These are phyloP conservation scores for Stegodyphus dumicola DNA, from an alignment of 1,140 invertebrate species.

Conservation along the genomic window DNA sequence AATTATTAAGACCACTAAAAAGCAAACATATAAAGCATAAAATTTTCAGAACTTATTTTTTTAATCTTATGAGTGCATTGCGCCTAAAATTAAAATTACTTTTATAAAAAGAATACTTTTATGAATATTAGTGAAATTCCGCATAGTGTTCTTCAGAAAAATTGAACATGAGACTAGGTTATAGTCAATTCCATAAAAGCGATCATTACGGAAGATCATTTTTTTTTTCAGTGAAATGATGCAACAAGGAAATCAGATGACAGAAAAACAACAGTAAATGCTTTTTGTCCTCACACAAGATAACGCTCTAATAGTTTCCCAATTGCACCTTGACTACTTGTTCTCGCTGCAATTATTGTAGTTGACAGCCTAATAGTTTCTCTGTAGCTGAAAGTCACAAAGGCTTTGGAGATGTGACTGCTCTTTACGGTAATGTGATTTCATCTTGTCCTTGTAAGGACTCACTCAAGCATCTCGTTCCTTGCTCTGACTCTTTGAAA, in stretches of 20 bases:
- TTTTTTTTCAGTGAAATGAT: background rate
- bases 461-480: no score
- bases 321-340: constrained; percentile 19
- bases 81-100: no score
- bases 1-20: no score
- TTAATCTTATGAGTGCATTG: no score
- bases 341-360: constrained; percentile 10
- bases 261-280: background rate
- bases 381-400: background rate
- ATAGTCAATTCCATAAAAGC: background rate
- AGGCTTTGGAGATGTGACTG: background rate
- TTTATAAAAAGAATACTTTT: no score
- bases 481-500: no score
- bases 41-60: no score
- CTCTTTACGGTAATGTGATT: background rate
- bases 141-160: no score
- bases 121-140: no score
- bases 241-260: background rate
- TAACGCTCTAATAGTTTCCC: constrained; percentile 44
- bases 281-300: background rate
- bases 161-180: background rate
- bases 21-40: no score
- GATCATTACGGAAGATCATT: background rate
- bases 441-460: constrained; percentile 3
- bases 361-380: constrained; percentile 14